These are phyloP conservation scores for Biston stratarius DNA, from an alignment of 2,888 invertebrate species.

Conservation along the genomic window DNA sequence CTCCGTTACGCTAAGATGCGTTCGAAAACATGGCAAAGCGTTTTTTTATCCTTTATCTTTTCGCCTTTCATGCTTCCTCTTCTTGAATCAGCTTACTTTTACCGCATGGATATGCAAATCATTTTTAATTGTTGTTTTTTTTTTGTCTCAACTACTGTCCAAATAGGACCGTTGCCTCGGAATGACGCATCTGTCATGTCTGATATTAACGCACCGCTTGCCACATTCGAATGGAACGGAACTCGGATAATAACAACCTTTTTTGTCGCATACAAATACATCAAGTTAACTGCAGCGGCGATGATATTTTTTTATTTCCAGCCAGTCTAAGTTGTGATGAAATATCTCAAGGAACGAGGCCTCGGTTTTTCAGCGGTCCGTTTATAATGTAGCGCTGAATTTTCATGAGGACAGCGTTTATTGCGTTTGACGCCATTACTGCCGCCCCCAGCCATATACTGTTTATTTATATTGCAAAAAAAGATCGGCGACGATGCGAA, in stretches of 20 bases:
- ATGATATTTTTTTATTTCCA: slow-evolving; percentile 56
- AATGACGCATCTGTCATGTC: slow-evolving; percentile 83
- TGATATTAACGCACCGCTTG: slow-evolving; percentile 76
- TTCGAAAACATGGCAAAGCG: slow-evolving; percentile 67
- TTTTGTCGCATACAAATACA: slow-evolving; percentile 63
- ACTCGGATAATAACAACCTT: slow-evolving; percentile 66
- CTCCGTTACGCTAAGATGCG: slow-evolving; percentile 77
- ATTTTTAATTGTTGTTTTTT: slow-evolving; percentile 73
- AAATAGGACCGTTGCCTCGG: slow-evolving; percentile 57
- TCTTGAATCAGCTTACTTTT: slow-evolving; percentile 64
- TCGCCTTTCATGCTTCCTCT: slow-evolving; percentile 66
- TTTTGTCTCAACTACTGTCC: slow-evolving; percentile 55
- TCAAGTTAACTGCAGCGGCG: slow-evolving; percentile 60
- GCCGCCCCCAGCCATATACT: slow-evolving; percentile 63
- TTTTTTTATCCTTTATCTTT: slow-evolving; percentile 51
- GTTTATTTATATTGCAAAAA: slow-evolving; percentile 76
- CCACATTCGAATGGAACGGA: slow-evolving; percentile 67
- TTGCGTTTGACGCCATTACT: slow-evolving; percentile 74
- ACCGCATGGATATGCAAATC: slow-evolving; percentile 80
- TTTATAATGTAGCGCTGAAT: slow-evolving; percentile 73
- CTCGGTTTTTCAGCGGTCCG: slow-evolving; percentile 63
- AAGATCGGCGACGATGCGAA: slow-evolving; percentile 71
- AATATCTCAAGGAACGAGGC: slow-evolving; percentile 68
- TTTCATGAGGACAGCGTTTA: slow-evolving; percentile 82
- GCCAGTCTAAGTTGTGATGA: slow-evolving; percentile 64